phyloP scores from a whole-genome alignment of 2,888 invertebrate genomes.

The Spodoptera picta region DNA sequence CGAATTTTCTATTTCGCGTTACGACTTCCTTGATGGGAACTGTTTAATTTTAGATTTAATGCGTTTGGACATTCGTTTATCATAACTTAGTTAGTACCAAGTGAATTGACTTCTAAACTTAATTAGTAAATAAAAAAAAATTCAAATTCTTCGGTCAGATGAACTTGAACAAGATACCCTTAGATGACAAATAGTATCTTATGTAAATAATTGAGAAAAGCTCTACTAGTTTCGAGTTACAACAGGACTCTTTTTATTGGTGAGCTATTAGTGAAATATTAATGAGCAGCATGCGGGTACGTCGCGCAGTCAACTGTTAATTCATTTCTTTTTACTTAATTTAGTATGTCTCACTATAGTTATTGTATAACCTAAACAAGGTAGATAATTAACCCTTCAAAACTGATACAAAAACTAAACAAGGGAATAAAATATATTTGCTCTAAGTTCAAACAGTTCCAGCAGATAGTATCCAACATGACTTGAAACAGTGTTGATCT shows the following conservation, averaged over 20 bases:
- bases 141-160: too few relatives aligned
- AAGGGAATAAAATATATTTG: conserved; percentile 19
- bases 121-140: neutral
- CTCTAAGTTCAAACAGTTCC: conserved; percentile 6
- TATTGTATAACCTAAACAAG: too few relatives aligned
- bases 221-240: too few relatives aligned
- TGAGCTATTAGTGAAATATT: too few relatives aligned
- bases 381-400: neutral
- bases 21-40: conserved; percentile 63
- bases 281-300: too few relatives aligned
- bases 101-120: conserved; percentile 1
- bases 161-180: too few relatives aligned
- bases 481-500: conserved; percentile 42
- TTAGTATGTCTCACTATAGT: too few relatives aligned
- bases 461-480: conserved; percentile 32
- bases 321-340: too few relatives aligned
- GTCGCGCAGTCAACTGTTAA: too few relatives aligned
- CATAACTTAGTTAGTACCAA: conserved; percentile 8
- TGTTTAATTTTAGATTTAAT: conserved; percentile 52
- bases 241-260: too few relatives aligned
- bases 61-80: conserved; percentile 6
- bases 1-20: conserved; percentile 67
- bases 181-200: too few relatives aligned
- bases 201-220: too few relatives aligned
- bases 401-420: conserved; percentile 10